Evolutionary conservation across 2,888 invertebrate genomes (phyloP), one percentile per base, ranked within the genome.

Genomic region (Leptopilina syphax): DNA sequence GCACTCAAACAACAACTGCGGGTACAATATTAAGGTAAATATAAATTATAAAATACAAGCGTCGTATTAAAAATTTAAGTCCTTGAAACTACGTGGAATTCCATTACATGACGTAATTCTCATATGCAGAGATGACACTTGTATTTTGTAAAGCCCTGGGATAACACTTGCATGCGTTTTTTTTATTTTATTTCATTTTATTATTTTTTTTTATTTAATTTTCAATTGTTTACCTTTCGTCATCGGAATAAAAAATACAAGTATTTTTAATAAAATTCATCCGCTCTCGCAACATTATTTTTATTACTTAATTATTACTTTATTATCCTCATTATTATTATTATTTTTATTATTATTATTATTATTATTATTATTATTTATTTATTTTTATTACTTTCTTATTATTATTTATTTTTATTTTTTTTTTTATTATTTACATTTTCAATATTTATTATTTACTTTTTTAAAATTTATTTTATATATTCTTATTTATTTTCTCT

Each of bases 71-170:
- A 73, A 73, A 73, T 73, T 73, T 34, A 73, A 34, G 57, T 73
- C 73, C 57, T 73, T 73, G 73, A 57, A 73, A 73, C 73, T 73
- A 57, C 54, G 63, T 63, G 70, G 70, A 73, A 73, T 73, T 54
- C 54, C 70, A 73, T 73, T 41, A 73, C 70, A 73, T 73, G 70
- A 73, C 70, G 73, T 57, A 73, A 73, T 73, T 73, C 73, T 57
- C 57, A 57, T 70, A 34, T n/a, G 54, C 70, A 70, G 50, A 70
- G 54, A 18, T 18, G 67, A 34, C 70, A 70, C 34, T 57, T 73
- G 70, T 57, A 73, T 73, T 57, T 73, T 73, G 70, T 57, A 65
- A 50, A 65, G 65, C 65, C 65, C 65, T 41, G 10, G 65, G 34
- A 73, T 73, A 57, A 57, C 57, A 57, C 73, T 41, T 73, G 73